Base-by-base conservation (phyloP, 2,113 vertebrate species). In the Dolichallabes microphthalmus region DNA sequence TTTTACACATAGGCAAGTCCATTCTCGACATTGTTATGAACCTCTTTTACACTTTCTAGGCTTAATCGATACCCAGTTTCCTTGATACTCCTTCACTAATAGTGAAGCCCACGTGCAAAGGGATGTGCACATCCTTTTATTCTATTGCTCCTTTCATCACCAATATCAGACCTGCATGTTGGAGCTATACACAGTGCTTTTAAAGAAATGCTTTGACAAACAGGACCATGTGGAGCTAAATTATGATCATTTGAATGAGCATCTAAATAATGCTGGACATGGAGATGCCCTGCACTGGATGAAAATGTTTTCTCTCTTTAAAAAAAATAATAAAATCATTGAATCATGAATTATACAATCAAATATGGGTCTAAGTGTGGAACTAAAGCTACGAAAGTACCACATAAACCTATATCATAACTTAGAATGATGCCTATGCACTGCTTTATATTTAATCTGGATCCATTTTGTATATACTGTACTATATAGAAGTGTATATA, bases 171-270 rank as follows among this genome's bases (percentile, higher is more conserved):
- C 73, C 27, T 75, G 50, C 25, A 53, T 17, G 73, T 75, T 76
- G 27, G 25, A n/a, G n/a, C 45, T 53, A 19, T 53, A 55, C 50
- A 53, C 53, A 27, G 25, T 53, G 27, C 45, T 63, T 73, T 30
- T 53, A 19, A 32, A n/a, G 52, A 60, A 85, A 84, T 64, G 45
- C 39, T 76, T 66, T 81, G 73, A 53, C 13, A 84, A 64, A 75
- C 22, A 57, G 4, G 6, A 7, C 58, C 32, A 63, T 45, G 55
- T 80, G 60, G 76, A 32, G 3, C 25, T 63, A 57, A 83, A 83
- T 73, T 32, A 69, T 73, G 12, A 69, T 60, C 57, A 12, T 27
- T 76, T 52, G 13, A 76, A 61, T 60, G 8, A 63, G 60, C 17
- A 2, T 27, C 35, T 61, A 13, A 80, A 84, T 84, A 60, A 60